A percentile compares a stretch with the other conserved stretches of the same genome.
phyloP scores from a whole-genome alignment of 1,140 invertebrate species.

The Manduca sexta region DNA sequence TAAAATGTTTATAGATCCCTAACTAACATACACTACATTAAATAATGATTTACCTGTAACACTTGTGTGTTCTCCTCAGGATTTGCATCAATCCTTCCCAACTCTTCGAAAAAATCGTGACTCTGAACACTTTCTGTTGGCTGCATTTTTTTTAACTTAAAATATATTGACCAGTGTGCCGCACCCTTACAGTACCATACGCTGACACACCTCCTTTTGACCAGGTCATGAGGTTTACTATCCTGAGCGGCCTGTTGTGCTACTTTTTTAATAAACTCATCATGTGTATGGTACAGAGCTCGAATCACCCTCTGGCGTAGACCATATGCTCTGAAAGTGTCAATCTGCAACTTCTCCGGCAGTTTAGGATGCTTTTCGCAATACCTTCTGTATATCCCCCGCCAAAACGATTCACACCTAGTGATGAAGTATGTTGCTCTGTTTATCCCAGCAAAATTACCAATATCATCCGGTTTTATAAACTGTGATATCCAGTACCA shows the following conservation, averaged over 20 bases:
- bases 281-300: constrained; percentile 76
- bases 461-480: constrained; percentile 81
- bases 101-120: constrained; percentile 40
- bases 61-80: constrained; percentile 76
- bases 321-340: constrained; percentile 54
- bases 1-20: too few relatives aligned
- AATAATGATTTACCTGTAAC: constrained; percentile 67
- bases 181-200: constrained; percentile 76
- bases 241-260: constrained; percentile 50
- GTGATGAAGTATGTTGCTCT: constrained; percentile 76
- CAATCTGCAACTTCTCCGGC: constrained; percentile 44
- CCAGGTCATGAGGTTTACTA: constrained; percentile 65
- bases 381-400: constrained; percentile 77
- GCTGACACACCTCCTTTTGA: constrained; percentile 73
- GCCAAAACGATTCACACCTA: constrained; percentile 81
- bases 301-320: constrained; percentile 77
- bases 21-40: not conserved
- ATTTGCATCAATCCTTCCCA: constrained; percentile 74
- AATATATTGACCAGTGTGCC: constrained; percentile 51
- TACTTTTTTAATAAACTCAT: constrained; percentile 49
- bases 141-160: constrained; percentile 51
- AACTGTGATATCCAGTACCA: constrained; percentile 81
- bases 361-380: constrained; percentile 49
- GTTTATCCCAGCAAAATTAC: constrained; percentile 80
- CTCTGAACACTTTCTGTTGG: constrained; percentile 1